These are phyloP conservation scores for Tetraodon nigroviridis DNA, from an alignment of 2,113 vertebrate species.

Conservation along the genomic window DNA sequence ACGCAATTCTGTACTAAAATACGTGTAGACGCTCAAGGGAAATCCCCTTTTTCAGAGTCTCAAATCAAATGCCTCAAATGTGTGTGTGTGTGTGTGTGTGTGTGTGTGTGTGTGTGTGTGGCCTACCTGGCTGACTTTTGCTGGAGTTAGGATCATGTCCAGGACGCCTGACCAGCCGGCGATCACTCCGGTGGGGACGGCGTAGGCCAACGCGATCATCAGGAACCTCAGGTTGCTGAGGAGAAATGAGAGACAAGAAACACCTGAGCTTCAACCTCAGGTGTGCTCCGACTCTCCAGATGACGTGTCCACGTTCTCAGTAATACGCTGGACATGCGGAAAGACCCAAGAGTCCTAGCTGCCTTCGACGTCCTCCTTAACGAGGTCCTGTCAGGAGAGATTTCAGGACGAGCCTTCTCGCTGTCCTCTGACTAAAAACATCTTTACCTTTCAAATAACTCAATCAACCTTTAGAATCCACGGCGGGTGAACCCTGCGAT, in stretches of 20 bases:
- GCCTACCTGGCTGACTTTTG: constrained; percentile 90
- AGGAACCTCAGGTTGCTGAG: constrained; percentile 90
- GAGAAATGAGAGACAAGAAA: background rate
- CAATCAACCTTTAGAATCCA: background rate
- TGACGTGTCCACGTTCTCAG: background rate
- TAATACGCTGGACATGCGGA: background rate
- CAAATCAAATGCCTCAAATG: background rate
- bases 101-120: background rate
- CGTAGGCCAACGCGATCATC: constrained; percentile 94
- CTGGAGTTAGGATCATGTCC: constrained; percentile 92
- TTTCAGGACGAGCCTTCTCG: background rate
- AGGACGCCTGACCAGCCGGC: constrained; percentile 95
- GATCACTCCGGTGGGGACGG: constrained; percentile 89
- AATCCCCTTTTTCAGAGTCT: background rate
- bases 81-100: background rate
- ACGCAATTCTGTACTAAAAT: no score
- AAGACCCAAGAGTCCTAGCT: background rate
- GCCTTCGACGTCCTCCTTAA: background rate
- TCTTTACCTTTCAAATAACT: background rate
- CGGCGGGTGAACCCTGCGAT: background rate
- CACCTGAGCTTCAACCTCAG: background rate
- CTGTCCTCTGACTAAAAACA: background rate
- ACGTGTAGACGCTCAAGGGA: no score
- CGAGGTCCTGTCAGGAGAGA: background rate
- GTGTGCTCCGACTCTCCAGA: background rate